These are phyloP conservation scores for Tetramorium bicarinatum DNA, from an alignment of 2,888 invertebrate species.

Conservation along the genomic window DNA sequence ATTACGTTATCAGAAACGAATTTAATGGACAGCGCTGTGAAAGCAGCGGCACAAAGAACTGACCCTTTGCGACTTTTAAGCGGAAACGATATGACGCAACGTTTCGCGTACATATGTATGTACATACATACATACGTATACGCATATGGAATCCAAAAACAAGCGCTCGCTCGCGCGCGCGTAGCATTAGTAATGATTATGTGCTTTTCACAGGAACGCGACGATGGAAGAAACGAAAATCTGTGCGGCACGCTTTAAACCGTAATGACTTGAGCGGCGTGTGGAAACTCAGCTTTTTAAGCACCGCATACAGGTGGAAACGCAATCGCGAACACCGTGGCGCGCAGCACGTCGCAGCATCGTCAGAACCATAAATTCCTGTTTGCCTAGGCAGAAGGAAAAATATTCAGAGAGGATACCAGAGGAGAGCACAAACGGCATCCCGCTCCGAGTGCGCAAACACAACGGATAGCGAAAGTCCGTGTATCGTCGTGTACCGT, in stretches of 20 bases:
- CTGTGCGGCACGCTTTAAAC: constrained; percentile 32
- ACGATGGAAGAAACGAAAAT: constrained; percentile 41
- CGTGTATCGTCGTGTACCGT: neutral
- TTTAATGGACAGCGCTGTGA: constrained; percentile 17
- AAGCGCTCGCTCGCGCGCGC: too few species aligned
- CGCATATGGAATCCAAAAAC: too few species aligned
- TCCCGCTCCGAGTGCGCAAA: constrained; percentile 27
- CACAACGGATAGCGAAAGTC: constrained; percentile 54
- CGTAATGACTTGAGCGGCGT: constrained; percentile 40
- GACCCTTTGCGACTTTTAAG: neutral
- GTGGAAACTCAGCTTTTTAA: constrained; percentile 44
- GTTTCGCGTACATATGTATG: too few species aligned
- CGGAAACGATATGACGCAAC: neutral
- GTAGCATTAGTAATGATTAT: constrained; percentile 39
- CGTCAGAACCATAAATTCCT: constrained; percentile 61
- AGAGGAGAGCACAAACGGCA: constrained; percentile 41
- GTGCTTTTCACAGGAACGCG: constrained; percentile 13
- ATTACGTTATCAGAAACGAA: constrained; percentile 19
- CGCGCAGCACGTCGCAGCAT: constrained; percentile 27
- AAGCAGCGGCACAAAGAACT: neutral
- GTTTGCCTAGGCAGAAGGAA: constrained; percentile 47
- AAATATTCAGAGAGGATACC: constrained; percentile 47
- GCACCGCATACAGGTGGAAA: constrained; percentile 44
- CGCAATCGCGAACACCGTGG: constrained; percentile 56
- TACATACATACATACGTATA: too few species aligned